These are phyloP conservation scores for Yoshiicerus persimilis DNA, from an alignment of 1,140 invertebrate genomes.

Conservation along the genomic window DNA sequence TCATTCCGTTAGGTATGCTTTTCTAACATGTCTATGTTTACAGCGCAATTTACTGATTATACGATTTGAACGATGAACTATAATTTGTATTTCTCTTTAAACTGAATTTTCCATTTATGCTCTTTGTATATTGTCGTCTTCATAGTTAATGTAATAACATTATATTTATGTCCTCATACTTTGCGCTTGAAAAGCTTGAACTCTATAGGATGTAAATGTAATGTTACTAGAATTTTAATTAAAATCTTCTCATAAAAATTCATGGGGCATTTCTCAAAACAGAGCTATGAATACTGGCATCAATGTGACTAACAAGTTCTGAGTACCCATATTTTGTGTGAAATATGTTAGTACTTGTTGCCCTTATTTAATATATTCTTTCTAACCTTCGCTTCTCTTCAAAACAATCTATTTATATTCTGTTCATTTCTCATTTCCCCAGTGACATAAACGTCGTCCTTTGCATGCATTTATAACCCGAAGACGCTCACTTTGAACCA, in stretches of 20 bases:
- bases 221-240: background rate
- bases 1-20: no score
- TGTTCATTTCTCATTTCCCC: background rate
- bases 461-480: background rate
- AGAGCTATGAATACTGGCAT: background rate
- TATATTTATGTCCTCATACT: background rate
- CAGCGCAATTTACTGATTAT: no score
- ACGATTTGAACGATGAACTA: no score
- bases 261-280: background rate
- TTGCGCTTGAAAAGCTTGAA: background rate
- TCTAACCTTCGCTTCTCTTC: background rate
- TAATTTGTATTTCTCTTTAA: no score
- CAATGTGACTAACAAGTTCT: background rate
- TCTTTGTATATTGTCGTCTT: no score
- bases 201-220: background rate
- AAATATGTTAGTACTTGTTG: background rate
- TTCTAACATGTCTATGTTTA: no score
- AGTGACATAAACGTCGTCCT: background rate
- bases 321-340: background rate
- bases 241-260: background rate
- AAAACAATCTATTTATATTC: background rate
- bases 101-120: no score
- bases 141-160: background rate
- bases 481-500: background rate
- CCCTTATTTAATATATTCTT: background rate